Base-by-base conservation (phyloP, 2,888 invertebrate genomes). In the Luperina testacea region DNA sequence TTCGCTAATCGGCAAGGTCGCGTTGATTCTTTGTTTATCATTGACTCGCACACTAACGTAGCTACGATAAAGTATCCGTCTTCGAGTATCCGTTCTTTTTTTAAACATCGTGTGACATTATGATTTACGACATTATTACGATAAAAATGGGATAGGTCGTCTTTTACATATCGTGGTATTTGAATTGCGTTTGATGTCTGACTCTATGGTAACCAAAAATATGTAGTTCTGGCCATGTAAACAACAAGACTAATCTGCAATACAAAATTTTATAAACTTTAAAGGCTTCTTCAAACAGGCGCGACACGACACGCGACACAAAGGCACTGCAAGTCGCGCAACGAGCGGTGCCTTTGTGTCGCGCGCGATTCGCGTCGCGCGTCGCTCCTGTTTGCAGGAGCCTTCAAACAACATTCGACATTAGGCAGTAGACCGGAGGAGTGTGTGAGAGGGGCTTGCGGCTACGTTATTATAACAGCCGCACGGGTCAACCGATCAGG, bases 1-100 rank as follows among this genome's bases (percentile, higher is more conserved):
- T 83, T 82, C 63, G 72, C 78, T 75, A 82, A 79, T 87, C 83
- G 27, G 59, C 84, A 85, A 88, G 88, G 88, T 72, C 76, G 64
- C 4, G 7, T 13, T 20, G 64, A 13, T 76, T 77, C 32, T 67
- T 77, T 74, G 74, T 83, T 76, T 80, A 75, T 72, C 63, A 27
- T 72, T 20, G 38, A 65, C n/a, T 48, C 2, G n/a, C 24, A 72
- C 38, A 71, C 51, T 70, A 70, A 78, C 13, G 53, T 42, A 9
- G 0, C n/a, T 17, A 61, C 45, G 74, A 77, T 69, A 48, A 42
- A 69, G 63, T 61, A 53, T 53, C 67, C 71, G 63, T 79, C n/a
- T n/a, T n/a, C n/a, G n/a, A n/a, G n/a, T n/a, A n/a, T n/a, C n/a
- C n/a, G n/a, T n/a, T n/a, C n/a, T n/a, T n/a, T 64, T 20, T 27